phyloP scores from a whole-genome alignment of 2,888 invertebrate genomes.

The Geotrupes spiniger region DNA sequence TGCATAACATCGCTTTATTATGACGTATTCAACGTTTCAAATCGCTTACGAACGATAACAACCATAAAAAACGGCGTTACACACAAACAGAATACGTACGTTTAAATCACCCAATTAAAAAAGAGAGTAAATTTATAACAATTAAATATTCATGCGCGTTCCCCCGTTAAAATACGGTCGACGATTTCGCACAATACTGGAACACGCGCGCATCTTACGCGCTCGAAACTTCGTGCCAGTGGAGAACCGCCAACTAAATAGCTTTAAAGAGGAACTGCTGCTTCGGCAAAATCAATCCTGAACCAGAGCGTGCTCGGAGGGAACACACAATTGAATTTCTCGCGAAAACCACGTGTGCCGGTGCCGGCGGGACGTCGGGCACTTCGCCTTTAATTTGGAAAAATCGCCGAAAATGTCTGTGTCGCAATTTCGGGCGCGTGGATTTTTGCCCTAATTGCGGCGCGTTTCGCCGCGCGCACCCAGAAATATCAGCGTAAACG shows the following conservation, averaged over 20 bases:
- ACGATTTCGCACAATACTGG: conserved; percentile 20
- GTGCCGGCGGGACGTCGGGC: not conserved
- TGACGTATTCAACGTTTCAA: too few species aligned
- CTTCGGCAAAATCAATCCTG: conserved; percentile 42
- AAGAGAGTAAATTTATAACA: conserved; percentile 3
- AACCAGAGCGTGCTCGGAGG: conserved; percentile 14
- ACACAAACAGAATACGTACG: too few species aligned
- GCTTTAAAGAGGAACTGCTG: conserved; percentile 43
- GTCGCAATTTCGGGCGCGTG: too few species aligned
- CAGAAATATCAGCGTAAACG: too few species aligned
- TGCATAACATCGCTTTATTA: too few species aligned
- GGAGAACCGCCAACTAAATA: conserved; percentile 42
- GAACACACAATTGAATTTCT: conserved; percentile 17
- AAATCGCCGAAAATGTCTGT: not conserved
- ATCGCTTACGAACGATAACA: too few species aligned
- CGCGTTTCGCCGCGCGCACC: too few species aligned
- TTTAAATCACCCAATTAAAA: too few species aligned
- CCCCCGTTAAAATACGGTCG: conserved; percentile 3
- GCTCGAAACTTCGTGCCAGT: conserved; percentile 39
- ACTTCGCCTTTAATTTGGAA: not conserved
- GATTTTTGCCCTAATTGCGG: too few species aligned
- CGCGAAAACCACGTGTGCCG: conserved; percentile 13
- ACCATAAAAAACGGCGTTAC: too few species aligned
- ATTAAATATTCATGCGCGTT: conserved; percentile 7
- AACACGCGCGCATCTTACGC: conserved; percentile 18